Evolutionary conservation across 2,797 vertebrate species (phyloP), one percentile per base, ranked within the genome.

Genomic region (Poeciliopsis gracilis): DNA sequence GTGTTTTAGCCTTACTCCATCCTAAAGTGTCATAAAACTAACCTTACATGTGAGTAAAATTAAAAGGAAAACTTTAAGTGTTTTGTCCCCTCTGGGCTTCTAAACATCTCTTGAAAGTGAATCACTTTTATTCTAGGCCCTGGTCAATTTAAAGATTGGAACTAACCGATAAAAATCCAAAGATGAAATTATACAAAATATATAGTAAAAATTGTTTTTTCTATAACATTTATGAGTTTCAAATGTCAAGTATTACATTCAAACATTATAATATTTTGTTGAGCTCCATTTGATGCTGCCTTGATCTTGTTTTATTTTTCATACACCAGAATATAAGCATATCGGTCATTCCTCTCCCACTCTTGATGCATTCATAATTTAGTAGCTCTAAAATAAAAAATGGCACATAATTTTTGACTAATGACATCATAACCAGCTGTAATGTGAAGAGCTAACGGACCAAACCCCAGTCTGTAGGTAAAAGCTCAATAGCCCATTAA

Each of bases 391-490:
- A 86, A 90, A 92, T 90, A 89, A 94, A 87, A 90, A 94, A 93
- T 91, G 86, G 85, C 74, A 86, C 90, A 90, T 87, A 13, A 88
- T 92, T 84, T 93, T 89, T 93, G 90, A 93, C 82, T 90, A 91
- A 94, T 91, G 70, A 91, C 86, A 86, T 91, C 88, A 92, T 90
- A 93, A 91, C 80, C 41, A 49, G 88, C 77, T 78, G 71, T 86
- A 80, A 91, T 91, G 86, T 86, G 75, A 88, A 79, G 80, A 80
- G 79, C 84, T 85, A 88, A 88, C 84, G 77, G 73, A 87, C 88
- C 86, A 79, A 85, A 80, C 86, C 84, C 38, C 38, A 55, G 85
- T 84, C 84, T 88, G 86, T 88, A 87, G 87, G 90, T 89, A 86
- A 87, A 87, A 86, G 90, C 90, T 90, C 80, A 83, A 80, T 80